A percentile compares a stretch with the other conserved stretches of the same genome.
Conservation (phyloP, 1,140 invertebrate species). For the Nasonia giraulti region DNA sequence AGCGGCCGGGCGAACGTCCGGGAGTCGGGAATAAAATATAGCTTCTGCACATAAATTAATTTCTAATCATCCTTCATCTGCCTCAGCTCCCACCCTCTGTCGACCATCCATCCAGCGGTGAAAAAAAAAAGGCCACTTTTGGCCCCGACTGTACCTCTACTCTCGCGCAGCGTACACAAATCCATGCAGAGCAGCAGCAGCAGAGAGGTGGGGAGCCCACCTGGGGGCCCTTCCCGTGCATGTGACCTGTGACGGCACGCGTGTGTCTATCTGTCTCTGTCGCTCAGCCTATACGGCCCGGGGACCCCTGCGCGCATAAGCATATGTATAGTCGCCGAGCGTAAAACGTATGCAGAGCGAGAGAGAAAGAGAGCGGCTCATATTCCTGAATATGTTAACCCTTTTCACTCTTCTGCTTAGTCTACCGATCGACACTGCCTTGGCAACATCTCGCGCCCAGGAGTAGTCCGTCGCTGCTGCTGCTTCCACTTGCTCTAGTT, state of each 20-base stretch:
- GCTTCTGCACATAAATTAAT: slow-evolving; percentile 25
- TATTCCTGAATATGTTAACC: slow-evolving; percentile 73
- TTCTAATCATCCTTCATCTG: slow-evolving; percentile 23
- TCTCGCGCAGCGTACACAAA: background rate
- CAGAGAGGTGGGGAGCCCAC: slow-evolving; percentile 33
- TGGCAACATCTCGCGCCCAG: slow-evolving; percentile 67
- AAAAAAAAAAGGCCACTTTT: background rate
- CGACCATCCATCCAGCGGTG: background rate
- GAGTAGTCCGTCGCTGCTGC: background rate
- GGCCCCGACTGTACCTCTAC: background rate
- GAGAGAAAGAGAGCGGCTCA: slow-evolving; percentile 57
- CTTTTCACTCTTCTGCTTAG: slow-evolving; percentile 73
- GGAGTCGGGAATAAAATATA: background rate
- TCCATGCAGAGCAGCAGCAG: slow-evolving; percentile 2
- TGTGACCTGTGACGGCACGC: slow-evolving; percentile 9
- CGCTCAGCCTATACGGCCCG: slow-evolving; percentile 54
- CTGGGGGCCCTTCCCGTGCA: slow-evolving; percentile 18
- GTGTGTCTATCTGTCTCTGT: slow-evolving; percentile 50
- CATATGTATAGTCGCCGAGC: slow-evolving; percentile 52
- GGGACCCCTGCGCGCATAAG: slow-evolving; percentile 63
- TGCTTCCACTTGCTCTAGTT: background rate
- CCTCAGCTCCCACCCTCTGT: background rate
- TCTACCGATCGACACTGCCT: slow-evolving; percentile 71
- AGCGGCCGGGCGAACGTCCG: too few relatives aligned
- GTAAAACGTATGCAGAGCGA: slow-evolving; percentile 57